Conservation (phyloP, 2,113 vertebrate species). For the Gadus macrocephalus region DNA sequence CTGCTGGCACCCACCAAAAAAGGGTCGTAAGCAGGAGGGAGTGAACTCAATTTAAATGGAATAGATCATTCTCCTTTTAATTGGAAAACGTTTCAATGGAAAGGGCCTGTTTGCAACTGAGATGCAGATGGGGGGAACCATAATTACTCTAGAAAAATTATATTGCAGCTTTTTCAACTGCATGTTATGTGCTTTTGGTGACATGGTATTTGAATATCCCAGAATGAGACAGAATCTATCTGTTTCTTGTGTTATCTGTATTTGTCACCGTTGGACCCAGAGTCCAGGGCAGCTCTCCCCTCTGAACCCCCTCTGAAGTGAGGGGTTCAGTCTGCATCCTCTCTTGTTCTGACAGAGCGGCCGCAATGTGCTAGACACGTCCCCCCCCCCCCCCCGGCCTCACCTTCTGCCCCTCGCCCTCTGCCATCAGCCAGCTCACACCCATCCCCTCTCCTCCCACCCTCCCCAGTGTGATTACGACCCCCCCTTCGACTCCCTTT, state of each 20-base stretch:
- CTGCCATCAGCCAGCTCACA: background rate
- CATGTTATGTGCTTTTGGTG: no score
- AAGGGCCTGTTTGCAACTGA: background rate
- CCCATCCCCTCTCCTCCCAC: conserved; percentile 5
- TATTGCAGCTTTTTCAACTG: background rate
- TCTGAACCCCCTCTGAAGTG: no score
- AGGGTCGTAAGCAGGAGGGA: conserved; percentile 12
- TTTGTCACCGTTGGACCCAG: no score
- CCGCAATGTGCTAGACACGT: conserved; percentile 8
- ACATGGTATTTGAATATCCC: no score
- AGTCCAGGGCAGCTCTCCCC: no score
- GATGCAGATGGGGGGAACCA: no score
- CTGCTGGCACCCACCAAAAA: conserved; percentile 21
- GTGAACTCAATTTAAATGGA: conserved; percentile 3
- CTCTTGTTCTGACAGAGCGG: no score
- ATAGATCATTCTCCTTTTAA: background rate
- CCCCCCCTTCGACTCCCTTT: background rate
- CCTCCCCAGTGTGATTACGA: conserved; percentile 1
- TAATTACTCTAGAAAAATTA: no score
- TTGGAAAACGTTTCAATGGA: background rate
- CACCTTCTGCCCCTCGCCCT: background rate
- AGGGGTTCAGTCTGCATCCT: no score
- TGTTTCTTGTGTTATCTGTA: no score
- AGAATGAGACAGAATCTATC: no score
- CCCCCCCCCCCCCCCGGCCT: conserved; percentile 4